phyloP scores from a whole-genome alignment of 2,113 vertebrate genomes.

The Antennarius striatus region DNA sequence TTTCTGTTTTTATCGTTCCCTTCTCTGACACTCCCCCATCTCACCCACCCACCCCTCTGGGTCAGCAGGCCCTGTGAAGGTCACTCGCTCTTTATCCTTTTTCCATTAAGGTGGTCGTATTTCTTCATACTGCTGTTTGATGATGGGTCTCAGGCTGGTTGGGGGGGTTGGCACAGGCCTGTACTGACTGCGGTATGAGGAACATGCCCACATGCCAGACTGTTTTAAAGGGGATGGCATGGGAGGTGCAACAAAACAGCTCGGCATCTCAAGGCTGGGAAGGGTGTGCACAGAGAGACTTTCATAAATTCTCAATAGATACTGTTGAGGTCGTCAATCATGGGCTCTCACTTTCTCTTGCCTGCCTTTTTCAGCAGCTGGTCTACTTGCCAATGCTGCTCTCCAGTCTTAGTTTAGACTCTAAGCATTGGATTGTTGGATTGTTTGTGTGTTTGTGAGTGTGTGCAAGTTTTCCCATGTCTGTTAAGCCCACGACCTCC shows the following conservation, averaged over 20 bases:
- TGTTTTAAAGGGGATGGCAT: slow-evolving; percentile 83
- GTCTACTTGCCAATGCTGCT: slow-evolving; percentile 56
- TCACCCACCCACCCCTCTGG: slow-evolving; percentile 25
- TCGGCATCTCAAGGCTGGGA: slow-evolving; percentile 76
- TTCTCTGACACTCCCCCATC: slow-evolving; percentile 38
- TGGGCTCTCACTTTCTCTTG: slow-evolving; percentile 33
- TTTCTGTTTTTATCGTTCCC: slow-evolving; percentile 26
- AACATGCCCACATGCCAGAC: slow-evolving; percentile 82
- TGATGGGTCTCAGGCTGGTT: slow-evolving; percentile 21
- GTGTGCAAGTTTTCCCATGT: slow-evolving; percentile 38
- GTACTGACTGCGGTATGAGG: slow-evolving; percentile 48
- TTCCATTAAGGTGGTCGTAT: slow-evolving; percentile 50
- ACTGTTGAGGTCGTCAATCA: slow-evolving; percentile 56
- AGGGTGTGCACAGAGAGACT: slow-evolving; percentile 76
- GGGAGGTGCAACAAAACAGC: slow-evolving; percentile 78
- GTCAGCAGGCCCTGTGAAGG: slow-evolving; percentile 52
- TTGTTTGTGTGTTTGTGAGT: slow-evolving; percentile 45
- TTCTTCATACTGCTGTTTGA: slow-evolving; percentile 40
- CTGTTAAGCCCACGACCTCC: slow-evolving; percentile 61
- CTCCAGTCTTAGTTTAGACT: slow-evolving; percentile 50
- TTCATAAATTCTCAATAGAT: slow-evolving; percentile 80
- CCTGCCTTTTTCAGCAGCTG: slow-evolving; percentile 26
- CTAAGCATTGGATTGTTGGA: slow-evolving; percentile 39
- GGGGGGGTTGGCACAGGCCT: slow-evolving; percentile 1
- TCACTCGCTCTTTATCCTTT: slow-evolving; percentile 49